Conservation (phyloP, 2,113 vertebrate genomes). For the Neolamprologus brichardi region DNA sequence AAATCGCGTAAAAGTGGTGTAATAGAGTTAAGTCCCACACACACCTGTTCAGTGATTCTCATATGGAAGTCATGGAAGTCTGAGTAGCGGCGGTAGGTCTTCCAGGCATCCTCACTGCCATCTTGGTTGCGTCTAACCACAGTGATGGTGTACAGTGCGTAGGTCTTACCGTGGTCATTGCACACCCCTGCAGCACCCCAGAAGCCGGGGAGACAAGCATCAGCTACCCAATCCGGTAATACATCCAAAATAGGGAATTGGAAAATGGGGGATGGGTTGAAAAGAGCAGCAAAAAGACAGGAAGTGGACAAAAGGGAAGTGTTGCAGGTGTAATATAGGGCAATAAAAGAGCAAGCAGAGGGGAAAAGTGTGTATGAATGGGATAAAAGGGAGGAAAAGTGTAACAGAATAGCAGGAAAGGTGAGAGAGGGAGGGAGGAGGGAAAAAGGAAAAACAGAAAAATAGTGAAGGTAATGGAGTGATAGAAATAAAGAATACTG, state of each 20-base stretch:
- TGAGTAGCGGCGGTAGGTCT: constrained; percentile 95
- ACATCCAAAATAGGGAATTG: constrained; percentile 40
- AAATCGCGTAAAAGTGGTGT: neutral
- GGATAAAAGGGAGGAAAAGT: neutral
- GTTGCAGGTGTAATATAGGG: neutral
- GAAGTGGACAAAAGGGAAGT: neutral
- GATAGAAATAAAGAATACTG: constrained; percentile 28
- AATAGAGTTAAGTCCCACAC: neutral
- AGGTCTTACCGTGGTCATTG: constrained; percentile 97
- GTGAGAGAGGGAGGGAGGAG: neutral
- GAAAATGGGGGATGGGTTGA: constrained; percentile 59
- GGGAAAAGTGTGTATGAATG: neutral
- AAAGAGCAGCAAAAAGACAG: constrained; percentile 21
- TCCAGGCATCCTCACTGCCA: constrained; percentile 87
- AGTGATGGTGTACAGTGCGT: constrained; percentile 93
- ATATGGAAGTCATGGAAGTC: constrained; percentile 99
- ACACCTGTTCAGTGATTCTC: constrained; percentile 96
- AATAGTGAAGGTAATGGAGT: constrained; percentile 52
- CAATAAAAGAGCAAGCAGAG: neutral
- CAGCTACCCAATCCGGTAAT: constrained; percentile 75
- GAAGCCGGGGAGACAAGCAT: constrained; percentile 86
- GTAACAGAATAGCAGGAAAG: constrained; percentile 4
- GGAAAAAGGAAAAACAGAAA: constrained; percentile 47
- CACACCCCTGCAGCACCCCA: constrained; percentile 92
- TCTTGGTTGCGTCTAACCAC: constrained; percentile 81